Base-by-base conservation (phyloP, 2,888 invertebrate species). In the Tortrix viridana region DNA sequence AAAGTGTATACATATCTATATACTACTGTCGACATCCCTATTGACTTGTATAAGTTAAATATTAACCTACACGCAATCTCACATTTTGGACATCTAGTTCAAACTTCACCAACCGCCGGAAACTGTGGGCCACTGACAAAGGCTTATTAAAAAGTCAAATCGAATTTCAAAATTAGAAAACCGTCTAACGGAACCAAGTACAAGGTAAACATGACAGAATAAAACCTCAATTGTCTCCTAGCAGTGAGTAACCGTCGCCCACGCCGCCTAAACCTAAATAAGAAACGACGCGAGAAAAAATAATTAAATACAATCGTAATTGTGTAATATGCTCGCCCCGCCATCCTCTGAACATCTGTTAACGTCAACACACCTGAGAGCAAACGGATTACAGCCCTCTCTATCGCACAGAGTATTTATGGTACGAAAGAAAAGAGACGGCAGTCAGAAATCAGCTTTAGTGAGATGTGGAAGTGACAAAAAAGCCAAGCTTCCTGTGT, bases 401-500 rank as follows among this genome's bases (percentile, higher is more conserved):
- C 74, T 74, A 41, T 82, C 79, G 26, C 61, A 60, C 78, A 9
- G 20, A 7, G 0, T 2, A 1, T 48, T 71, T 64, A 59, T 41
- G 1, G 23, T 20, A 47, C 55, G 1, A 78, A 60, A 23, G 18
- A 75, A 87, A 60, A 68, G 76, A 74, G 86, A 88, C 22, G 60
- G 71, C 41, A 37, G 49, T 66, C 72, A 65, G 69, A 71, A 79
- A 80, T 86, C 80, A 69, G 82, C 79, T 79, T 74, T 73, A 76
- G 70, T 76, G 76, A 82, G 80, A 86, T 79, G 86, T 87, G 91
- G 92, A 92, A 92, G 90, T 91, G 88, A 92, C 92, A 91, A 92
- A 91, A 91, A 92, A 90, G 86, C 85, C 82, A 75, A 77, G 89
- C 89, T 92, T 92, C 91, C 92, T 92, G 92, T 92, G 90, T 90